Conservation (phyloP, 2,113 vertebrate species). For the Zapus hudsonius region DNA sequence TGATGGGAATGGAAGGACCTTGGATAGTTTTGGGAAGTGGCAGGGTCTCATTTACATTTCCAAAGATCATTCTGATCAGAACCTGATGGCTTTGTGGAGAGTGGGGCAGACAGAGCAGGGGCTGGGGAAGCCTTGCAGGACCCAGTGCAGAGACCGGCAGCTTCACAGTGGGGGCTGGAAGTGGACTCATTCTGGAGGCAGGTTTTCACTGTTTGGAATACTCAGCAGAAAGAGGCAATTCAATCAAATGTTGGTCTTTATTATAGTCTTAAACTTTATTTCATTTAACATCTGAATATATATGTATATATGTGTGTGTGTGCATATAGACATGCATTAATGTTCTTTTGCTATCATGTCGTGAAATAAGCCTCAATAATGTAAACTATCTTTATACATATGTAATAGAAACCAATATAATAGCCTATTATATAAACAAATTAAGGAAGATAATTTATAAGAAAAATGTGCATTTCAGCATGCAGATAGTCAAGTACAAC, state of each 20-base stretch:
- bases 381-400: not conserved
- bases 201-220: conserved; percentile 3
- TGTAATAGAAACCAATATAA: not conserved
- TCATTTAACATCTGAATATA: not conserved
- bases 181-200: not conserved
- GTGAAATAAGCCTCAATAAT: not conserved
- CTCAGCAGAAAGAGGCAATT: not conserved
- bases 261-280: not conserved
- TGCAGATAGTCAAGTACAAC: not conserved
- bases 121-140: not conserved
- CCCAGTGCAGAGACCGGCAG: not conserved
- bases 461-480: not conserved
- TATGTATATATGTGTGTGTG: not conserved
- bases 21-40: conserved; percentile 23
- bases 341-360: not conserved
- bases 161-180: not conserved
- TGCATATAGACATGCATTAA: not conserved
- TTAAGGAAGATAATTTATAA: not conserved
- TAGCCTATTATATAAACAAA: not conserved
- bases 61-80: not conserved
- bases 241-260: not conserved
- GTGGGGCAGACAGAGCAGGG: not conserved
- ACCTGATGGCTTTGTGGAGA: conserved; percentile 23
- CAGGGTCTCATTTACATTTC: conserved; percentile 1
- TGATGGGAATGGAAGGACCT: not conserved